phyloP scores from a whole-genome alignment of 1,140 invertebrate species.

The Aphelenchoides besseyi region DNA sequence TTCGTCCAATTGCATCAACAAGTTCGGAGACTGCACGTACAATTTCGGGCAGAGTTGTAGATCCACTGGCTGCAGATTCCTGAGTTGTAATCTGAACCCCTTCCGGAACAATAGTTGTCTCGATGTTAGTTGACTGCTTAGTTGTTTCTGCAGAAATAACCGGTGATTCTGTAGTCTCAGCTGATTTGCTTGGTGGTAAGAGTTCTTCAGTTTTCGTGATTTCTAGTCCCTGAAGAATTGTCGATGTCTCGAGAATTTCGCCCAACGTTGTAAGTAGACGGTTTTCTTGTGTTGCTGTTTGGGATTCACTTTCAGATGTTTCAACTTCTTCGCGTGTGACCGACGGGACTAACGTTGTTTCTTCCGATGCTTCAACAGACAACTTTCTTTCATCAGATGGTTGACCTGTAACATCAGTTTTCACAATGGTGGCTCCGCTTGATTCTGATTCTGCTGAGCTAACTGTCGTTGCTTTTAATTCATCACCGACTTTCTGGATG shows the following conservation, averaged over 20 bases:
- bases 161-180: background rate
- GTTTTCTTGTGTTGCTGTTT: slow-evolving; percentile 1
- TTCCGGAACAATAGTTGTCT: background rate
- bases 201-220: background rate
- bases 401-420: background rate
- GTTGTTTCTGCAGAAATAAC: background rate
- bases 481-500: background rate
- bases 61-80: background rate
- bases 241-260: slow-evolving; percentile 4
- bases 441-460: background rate
- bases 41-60: slow-evolving; percentile 8
- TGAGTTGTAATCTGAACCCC: background rate
- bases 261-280: background rate
- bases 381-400: background rate
- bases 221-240: background rate
- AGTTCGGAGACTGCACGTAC: slow-evolving; percentile 13
- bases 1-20: slow-evolving; percentile 8
- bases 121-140: background rate
- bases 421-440: background rate
- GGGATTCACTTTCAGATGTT: background rate
- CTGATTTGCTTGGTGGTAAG: background rate
- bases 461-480: background rate
- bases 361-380: background rate
- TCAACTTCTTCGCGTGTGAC: background rate
- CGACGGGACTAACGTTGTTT: background rate